Percentiles rank a stretch among this genome's conserved stretches.
These are phyloP conservation scores for Rhinichthys osculus DNA, from an alignment of 2,797 vertebrate species.

Conservation along the genomic window DNA sequence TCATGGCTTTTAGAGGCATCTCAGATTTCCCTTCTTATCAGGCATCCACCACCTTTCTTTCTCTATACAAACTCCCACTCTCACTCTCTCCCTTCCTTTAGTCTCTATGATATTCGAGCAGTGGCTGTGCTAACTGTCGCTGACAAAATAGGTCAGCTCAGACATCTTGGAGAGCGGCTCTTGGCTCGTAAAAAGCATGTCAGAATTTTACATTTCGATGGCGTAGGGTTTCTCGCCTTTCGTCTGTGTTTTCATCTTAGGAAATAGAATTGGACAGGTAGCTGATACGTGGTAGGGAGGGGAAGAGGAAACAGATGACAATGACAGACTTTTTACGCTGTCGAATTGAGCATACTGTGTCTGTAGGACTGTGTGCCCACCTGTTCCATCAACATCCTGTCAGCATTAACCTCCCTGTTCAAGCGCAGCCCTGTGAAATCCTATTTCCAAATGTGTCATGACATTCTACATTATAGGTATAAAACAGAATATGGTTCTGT, in stretches of 20 bases:
- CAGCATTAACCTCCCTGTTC: slow-evolving; percentile 30
- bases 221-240: slow-evolving; percentile 59
- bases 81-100: slow-evolving; percentile 42
- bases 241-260: slow-evolving; percentile 56
- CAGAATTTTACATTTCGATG: slow-evolving; percentile 69
- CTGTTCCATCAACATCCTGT: slow-evolving; percentile 38
- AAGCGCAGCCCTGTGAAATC: slow-evolving; percentile 19
- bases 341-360: neutral
- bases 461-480: slow-evolving; percentile 9
- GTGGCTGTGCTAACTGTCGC: slow-evolving; percentile 62
- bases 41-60: slow-evolving; percentile 51
- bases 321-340: slow-evolving; percentile 29
- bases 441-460: slow-evolving; percentile 12
- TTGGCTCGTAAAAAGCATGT: slow-evolving; percentile 66
- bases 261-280: slow-evolving; percentile 64
- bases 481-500: neutral
- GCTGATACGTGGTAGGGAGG: slow-evolving; percentile 67
- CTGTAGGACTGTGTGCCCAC: slow-evolving; percentile 10
- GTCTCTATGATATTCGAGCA: slow-evolving; percentile 64
- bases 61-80: slow-evolving; percentile 43
- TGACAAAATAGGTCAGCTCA: slow-evolving; percentile 73
- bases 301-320: slow-evolving; percentile 47
- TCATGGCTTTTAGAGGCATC: slow-evolving; percentile 45
- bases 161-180: slow-evolving; percentile 57
- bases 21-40: slow-evolving; percentile 55